phyloP scores from a whole-genome alignment of 2,888 invertebrate species.

The Gastracanthus pulcherrimus region DNA sequence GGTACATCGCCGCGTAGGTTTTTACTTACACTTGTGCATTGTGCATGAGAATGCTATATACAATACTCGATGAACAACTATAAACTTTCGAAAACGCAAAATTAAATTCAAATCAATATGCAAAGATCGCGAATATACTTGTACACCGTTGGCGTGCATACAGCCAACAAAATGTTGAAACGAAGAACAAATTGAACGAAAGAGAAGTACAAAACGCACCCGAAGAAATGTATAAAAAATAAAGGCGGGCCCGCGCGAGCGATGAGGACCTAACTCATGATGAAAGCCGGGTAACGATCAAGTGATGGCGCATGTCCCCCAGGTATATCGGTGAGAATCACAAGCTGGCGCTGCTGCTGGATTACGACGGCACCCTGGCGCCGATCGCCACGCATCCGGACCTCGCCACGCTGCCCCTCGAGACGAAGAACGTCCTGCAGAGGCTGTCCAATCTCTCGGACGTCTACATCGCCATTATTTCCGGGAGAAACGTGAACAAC shows the following conservation, averaged over 20 bases:
- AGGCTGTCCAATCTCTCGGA: conserved; percentile 91
- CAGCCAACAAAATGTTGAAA: not conserved
- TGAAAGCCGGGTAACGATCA: conserved; percentile 75
- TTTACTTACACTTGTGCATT: conserved; percentile 3
- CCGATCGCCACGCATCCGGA: conserved; percentile 95
- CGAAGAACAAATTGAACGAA: not conserved
- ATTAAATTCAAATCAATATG: conserved; percentile 17
- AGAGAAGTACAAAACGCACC: conserved; percentile 1
- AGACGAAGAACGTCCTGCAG: conserved; percentile 90
- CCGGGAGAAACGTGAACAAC: conserved; percentile 91
- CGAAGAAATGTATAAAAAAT: not conserved
- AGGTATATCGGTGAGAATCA: conserved; percentile 93
- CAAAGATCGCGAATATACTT: not conserved
- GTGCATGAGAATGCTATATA: conserved; percentile 32
- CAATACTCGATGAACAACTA: conserved; percentile 4
- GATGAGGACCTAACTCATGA: conserved; percentile 72
- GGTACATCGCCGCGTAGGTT: conserved; percentile 69
- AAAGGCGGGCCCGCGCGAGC: conserved; percentile 73
- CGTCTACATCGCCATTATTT: conserved; percentile 92
- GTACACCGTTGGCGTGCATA: not conserved
- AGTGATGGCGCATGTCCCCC: conserved; percentile 73
- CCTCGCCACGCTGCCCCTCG: conserved; percentile 89
- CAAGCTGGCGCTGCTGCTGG: conserved; percentile 89
- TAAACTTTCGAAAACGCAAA: conserved; percentile 18
- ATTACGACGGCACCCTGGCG: conserved; percentile 93